These are phyloP conservation scores for Micronisus gabar DNA, from an alignment of 2,113 vertebrate genomes.

Conservation along the genomic window DNA sequence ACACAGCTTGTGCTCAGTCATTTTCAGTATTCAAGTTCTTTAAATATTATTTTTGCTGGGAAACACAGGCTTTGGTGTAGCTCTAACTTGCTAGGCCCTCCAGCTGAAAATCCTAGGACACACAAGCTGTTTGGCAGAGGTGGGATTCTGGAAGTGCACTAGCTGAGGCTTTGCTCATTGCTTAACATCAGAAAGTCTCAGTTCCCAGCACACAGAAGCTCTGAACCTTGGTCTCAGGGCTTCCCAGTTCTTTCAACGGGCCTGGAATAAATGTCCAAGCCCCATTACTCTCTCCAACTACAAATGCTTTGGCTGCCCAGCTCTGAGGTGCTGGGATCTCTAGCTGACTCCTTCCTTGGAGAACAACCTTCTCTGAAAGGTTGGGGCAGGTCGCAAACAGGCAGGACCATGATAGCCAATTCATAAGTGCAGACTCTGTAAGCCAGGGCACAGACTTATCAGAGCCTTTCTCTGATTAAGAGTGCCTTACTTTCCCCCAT, in stretches of 20 bases:
- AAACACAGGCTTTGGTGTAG: neutral
- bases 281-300: neutral
- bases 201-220: neutral
- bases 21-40: neutral
- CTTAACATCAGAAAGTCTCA: neutral
- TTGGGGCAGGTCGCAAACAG: neutral
- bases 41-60: neutral
- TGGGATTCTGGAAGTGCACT: neutral
- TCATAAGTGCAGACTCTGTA: neutral
- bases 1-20: neutral
- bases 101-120: neutral
- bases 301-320: neutral
- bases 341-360: neutral
- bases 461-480: neutral
- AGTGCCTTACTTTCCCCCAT: neutral
- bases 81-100: neutral
- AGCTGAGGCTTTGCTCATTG: neutral
- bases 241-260: neutral
- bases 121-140: neutral
- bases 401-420: neutral
- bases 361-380: neutral
- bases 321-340: neutral
- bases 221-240: neutral
- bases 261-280: neutral
- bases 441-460: neutral